Evolutionary conservation across 2,113 vertebrate genomes (phyloP).

Genomic region (Narcine bancroftii): DNA sequence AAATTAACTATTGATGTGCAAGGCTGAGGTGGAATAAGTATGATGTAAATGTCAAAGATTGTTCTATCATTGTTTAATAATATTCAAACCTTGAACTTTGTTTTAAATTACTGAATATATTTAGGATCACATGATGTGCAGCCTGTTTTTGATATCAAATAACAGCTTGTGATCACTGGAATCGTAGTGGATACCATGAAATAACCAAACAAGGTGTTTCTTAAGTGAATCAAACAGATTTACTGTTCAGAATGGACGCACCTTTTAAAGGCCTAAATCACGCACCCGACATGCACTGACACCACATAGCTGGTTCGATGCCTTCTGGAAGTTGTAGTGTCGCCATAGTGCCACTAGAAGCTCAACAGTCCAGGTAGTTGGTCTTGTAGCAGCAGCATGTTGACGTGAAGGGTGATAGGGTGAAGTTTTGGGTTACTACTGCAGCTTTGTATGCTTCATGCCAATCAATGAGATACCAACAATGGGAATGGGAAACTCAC

Average conservation of each 20-base stretch:
- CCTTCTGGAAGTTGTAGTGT: too few relatives aligned
- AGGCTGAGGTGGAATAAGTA: neutral
- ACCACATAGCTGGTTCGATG: too few relatives aligned
- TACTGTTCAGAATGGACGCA: too few relatives aligned
- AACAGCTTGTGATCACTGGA: too few relatives aligned
- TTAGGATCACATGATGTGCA: neutral
- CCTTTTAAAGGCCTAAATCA: too few relatives aligned
- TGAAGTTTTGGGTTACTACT: neutral
- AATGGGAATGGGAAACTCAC: neutral
- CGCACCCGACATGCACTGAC: too few relatives aligned
- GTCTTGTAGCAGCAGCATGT: neutral
- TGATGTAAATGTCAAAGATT: neutral
- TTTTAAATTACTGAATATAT: neutral
- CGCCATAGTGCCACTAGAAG: too few relatives aligned
- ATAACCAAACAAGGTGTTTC: too few relatives aligned
- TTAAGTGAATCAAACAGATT: too few relatives aligned
- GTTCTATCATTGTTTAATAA: neutral
- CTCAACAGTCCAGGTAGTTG: neutral
- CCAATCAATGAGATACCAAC: neutral
- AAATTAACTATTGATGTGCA: slow-evolving; percentile 7
- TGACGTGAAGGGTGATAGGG: neutral
- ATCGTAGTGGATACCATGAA: too few relatives aligned
- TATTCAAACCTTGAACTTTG: too few relatives aligned
- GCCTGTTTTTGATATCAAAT: neutral
- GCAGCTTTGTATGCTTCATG: neutral